These are phyloP conservation scores for Tympanuchus pallidicinctus DNA, from an alignment of 2,113 vertebrate species.

Conservation along the genomic window DNA sequence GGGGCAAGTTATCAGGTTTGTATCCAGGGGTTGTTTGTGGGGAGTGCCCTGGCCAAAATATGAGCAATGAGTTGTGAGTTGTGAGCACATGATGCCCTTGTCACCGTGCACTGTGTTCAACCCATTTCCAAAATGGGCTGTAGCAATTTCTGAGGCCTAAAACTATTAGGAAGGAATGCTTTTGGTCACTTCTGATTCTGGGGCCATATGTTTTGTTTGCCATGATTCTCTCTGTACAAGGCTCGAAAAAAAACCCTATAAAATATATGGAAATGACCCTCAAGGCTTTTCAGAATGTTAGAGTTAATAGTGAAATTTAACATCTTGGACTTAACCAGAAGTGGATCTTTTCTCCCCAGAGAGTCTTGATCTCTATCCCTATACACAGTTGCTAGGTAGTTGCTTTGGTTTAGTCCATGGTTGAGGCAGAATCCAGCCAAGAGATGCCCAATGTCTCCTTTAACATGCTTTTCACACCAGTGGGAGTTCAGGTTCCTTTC, in stretches of 20 bases:
- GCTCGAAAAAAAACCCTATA: neutral
- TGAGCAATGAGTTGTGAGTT: neutral
- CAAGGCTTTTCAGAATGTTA: neutral
- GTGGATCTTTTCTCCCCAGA: neutral
- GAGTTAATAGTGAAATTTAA: neutral
- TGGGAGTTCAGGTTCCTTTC: neutral
- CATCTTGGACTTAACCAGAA: neutral
- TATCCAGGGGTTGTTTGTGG: neutral
- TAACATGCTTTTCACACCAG: neutral
- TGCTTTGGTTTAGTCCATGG: neutral
- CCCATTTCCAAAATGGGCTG: neutral
- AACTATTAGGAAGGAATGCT: neutral
- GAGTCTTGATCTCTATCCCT: neutral
- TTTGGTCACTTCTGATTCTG: neutral
- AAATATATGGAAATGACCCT: neutral
- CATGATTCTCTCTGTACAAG: neutral
- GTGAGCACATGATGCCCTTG: neutral
- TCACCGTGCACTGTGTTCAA: neutral
- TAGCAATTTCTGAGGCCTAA: neutral
- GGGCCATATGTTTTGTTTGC: neutral
- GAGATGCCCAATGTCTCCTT: neutral
- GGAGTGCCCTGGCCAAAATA: neutral
- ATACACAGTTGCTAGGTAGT: rapidly evolving
- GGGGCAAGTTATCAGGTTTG: neutral
- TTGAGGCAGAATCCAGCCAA: neutral